These are phyloP conservation scores for Ferdinandea cuprea DNA, from an alignment of 2,888 invertebrate genomes.

Conservation along the genomic window DNA sequence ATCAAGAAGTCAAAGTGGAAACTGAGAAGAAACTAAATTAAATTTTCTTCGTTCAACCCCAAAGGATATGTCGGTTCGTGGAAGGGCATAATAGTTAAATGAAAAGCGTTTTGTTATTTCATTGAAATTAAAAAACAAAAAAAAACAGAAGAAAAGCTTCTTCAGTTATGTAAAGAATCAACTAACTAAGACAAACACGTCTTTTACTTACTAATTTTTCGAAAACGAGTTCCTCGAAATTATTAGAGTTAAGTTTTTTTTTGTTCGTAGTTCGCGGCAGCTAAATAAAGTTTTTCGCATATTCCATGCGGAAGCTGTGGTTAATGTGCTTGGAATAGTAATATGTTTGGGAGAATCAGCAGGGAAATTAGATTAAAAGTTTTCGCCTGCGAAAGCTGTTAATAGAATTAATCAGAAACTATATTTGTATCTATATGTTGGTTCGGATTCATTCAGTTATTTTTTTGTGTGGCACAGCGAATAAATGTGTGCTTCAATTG, in stretches of 20 bases:
- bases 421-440: background rate
- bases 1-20: no score
- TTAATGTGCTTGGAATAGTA: slow-evolving; percentile 18
- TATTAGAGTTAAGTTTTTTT: background rate
- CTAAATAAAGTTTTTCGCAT: background rate
- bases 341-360: background rate
- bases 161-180: background rate
- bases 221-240: background rate
- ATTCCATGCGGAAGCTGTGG: background rate
- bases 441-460: no score
- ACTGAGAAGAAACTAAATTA: no score
- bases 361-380: slow-evolving; percentile 27
- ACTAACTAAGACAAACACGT: background rate
- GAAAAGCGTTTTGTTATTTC: no score
- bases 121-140: background rate
- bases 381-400: slow-evolving; percentile 16
- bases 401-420: slow-evolving; percentile 30
- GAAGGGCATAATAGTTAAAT: no score
- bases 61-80: no score
- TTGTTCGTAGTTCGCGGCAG: background rate
- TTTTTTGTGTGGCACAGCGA: no score
- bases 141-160: background rate
- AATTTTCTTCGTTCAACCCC: no score
- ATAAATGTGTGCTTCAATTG: no score
- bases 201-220: slow-evolving; percentile 3